phyloP scores from a whole-genome alignment of 1,140 invertebrate species.

The Plutomurus gul region DNA sequence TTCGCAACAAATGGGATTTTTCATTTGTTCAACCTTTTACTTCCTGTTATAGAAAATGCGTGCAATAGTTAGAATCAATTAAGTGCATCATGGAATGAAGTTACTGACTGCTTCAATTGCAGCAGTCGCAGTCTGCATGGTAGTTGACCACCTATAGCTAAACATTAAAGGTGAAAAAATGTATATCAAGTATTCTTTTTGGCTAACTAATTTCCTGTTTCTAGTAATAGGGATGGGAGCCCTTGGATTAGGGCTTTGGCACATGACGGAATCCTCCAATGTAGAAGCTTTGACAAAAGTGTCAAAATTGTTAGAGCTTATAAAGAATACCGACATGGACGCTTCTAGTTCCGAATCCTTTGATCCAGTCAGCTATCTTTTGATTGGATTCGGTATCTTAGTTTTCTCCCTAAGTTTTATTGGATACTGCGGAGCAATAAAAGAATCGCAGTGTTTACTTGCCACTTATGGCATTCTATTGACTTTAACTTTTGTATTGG shows the following conservation, averaged over 20 bases:
- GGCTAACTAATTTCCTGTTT: not conserved
- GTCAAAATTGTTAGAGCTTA: not conserved
- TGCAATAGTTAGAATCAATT: too few relatives aligned
- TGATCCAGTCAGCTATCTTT: not conserved
- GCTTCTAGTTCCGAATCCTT: too few relatives aligned
- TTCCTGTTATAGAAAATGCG: too few relatives aligned
- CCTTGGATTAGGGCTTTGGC: not conserved
- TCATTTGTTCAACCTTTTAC: too few relatives aligned
- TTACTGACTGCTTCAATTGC: too few relatives aligned
- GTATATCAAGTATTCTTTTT: not conserved
- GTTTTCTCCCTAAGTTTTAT: slow-evolving; percentile 1
- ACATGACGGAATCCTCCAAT: not conserved
- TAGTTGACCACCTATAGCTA: not conserved
- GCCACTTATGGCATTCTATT: not conserved
- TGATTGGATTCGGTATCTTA: not conserved
- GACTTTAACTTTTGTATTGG: not conserved
- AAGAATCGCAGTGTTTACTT: not conserved
- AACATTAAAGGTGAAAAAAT: not conserved
- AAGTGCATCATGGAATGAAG: too few relatives aligned
- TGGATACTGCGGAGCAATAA: slow-evolving; percentile 2
- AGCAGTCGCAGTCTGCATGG: too few relatives aligned
- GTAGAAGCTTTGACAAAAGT: not conserved
- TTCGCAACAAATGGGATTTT: too few relatives aligned
- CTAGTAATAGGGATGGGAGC: not conserved
- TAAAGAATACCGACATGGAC: not conserved